Evolutionary conservation across 64 coral and sea anemone genomes (phyloP), one percentile per base, ranked within the genome.

Genomic region (Dendronephthya gigantea): DNA sequence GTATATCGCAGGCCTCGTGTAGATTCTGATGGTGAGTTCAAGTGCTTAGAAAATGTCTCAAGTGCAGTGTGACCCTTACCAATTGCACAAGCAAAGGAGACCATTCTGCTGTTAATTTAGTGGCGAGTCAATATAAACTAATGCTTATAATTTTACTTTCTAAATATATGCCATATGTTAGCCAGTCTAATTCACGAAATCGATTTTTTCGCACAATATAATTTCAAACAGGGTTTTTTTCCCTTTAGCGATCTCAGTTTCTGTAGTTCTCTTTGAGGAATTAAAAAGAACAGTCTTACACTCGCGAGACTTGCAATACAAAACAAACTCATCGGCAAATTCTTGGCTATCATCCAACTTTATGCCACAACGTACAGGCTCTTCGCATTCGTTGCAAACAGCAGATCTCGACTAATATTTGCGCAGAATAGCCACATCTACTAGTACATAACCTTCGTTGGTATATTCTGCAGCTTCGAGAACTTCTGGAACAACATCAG

Each of bases 41-140:
- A 40, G 23, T 83, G 35, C 9, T 38, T 23, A 22, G 81, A 83
- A 83, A 83, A 83, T 23, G n/a, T 83, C 1, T 83, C 81, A 7
- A 83, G 81, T 22, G 25, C 81, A 45, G 35, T 83, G 35, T 83
- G 35, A 33, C 81, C 81, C 23, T 40, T 35, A 23, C 81, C 81
- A 9, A 83, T 33, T 23, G 81, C 36, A 40, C 32, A 23, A 22
- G 40, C 35, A 45, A 83, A 83, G 6, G 81, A 28, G 9, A 37
- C 43, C 81, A 83, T 83, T 45, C 81, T 83, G 40, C 36, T 45
- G 43, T 83, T 83, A 23, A 83, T 45, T 83, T 83, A 30, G 23
- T 16, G 23, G 13, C 7, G 48, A 50, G 48, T n/a, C n/a, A n/a
- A n/a, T n/a, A n/a, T n/a, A n/a, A n/a, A n/a, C n/a, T n/a, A n/a